Percentiles rank a stretch among this genome's conserved stretches.
These are phyloP conservation scores for Gastrophysa polygoni DNA, from an alignment of 2,888 invertebrate species.

Conservation along the genomic window DNA sequence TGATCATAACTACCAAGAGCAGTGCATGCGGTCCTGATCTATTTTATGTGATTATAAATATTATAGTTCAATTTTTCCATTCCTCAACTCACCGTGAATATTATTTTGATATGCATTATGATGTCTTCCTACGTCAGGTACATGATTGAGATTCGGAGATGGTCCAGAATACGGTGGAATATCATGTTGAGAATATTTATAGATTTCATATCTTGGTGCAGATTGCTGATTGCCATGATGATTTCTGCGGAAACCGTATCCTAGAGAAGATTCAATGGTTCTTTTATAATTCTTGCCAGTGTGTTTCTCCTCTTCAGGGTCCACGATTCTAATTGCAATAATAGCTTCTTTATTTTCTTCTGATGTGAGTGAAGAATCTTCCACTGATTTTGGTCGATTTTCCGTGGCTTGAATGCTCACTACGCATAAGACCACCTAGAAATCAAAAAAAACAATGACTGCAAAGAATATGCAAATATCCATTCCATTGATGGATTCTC, in stretches of 20 bases:
- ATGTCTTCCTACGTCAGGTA: neutral
- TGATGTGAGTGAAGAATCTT: neutral
- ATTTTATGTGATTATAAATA: too few relatives aligned
- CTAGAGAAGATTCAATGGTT: constrained; percentile 75
- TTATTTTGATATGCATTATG: neutral
- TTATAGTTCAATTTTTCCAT: too few relatives aligned
- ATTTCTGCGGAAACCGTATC: constrained; percentile 68
- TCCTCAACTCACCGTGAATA: neutral
- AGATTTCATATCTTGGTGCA: constrained; percentile 66
- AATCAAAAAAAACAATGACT: neutral
- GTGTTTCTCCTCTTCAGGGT: constrained; percentile 59
- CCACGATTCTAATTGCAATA: constrained; percentile 68
- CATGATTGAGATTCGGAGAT: neutral
- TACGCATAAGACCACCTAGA: neutral
- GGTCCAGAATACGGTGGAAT: constrained; percentile 57
- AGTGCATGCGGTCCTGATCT: too few relatives aligned
- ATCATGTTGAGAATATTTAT: constrained; percentile 74
- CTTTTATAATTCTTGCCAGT: constrained; percentile 64
- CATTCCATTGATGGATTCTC: neutral
- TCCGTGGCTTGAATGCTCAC: neutral
- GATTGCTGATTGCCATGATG: constrained; percentile 52
- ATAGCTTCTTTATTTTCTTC: constrained; percentile 55
- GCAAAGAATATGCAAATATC: too few relatives aligned
- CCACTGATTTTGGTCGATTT: neutral
- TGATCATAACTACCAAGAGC: too few relatives aligned